phyloP scores from a whole-genome alignment of 2,113 vertebrate species.

The Catharus fuscescens region DNA sequence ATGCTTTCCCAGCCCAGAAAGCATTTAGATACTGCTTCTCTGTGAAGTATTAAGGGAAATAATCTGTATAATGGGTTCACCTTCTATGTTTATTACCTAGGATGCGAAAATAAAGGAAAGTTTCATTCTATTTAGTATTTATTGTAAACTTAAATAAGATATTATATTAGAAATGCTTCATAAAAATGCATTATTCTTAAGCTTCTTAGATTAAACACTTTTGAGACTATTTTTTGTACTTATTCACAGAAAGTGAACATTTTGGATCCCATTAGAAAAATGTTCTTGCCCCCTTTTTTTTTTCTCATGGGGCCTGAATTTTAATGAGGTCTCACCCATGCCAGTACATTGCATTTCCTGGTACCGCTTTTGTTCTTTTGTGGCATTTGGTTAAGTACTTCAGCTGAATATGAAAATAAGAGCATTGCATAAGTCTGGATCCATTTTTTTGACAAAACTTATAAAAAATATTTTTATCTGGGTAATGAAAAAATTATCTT shows the following conservation, averaged over 20 bases:
- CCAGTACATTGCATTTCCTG: not conserved
- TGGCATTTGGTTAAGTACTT: not conserved
- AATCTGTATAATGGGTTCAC: not conserved
- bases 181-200: not conserved
- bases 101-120: not conserved
- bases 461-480: not conserved
- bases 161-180: not conserved
- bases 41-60: not conserved
- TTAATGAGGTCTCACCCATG: not conserved
- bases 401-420: not conserved
- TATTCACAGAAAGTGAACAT: not conserved
- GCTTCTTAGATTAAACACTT: not conserved
- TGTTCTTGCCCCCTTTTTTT: conserved; percentile 2
- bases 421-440: not conserved
- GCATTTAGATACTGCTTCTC: not conserved
- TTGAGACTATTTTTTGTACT: not conserved
- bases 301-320: conserved; percentile 9
- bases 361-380: not conserved
- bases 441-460: not conserved
- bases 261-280: conserved; percentile 8
- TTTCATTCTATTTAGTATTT: not conserved
- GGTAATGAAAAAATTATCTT: not conserved
- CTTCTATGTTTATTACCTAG: not conserved
- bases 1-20: not conserved
- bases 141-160: not conserved